Percentiles rank a stretch among this genome's conserved stretches.
phyloP scores from a whole-genome alignment of 1,140 invertebrate genomes.

The Globodera rostochiensis region DNA sequence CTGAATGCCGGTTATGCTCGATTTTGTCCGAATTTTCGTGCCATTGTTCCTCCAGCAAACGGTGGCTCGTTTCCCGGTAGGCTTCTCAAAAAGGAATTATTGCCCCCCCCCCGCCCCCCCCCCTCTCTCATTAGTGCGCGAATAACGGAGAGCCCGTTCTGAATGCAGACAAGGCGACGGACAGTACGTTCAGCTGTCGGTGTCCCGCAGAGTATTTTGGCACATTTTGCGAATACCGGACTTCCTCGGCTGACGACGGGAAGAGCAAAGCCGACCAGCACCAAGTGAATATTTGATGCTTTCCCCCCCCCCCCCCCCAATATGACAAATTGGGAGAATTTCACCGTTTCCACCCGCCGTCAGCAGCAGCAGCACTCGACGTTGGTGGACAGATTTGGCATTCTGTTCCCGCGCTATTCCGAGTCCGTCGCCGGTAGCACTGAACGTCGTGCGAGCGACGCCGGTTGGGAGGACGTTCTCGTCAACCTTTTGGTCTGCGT shows the following conservation, averaged over 20 bases:
- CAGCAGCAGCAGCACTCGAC: background rate
- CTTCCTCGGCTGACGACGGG: background rate
- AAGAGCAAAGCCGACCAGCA: background rate
- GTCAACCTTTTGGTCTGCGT: constrained; percentile 24
- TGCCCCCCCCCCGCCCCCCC: background rate
- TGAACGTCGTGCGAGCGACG: background rate
- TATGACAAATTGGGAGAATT: background rate
- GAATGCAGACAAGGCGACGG: background rate
- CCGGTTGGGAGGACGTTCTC: constrained; percentile 9
- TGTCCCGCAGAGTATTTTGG: constrained; percentile 17
- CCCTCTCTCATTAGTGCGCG: constrained; percentile 3
- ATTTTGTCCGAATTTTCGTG: background rate
- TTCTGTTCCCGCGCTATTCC: background rate
- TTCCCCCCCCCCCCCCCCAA: constrained; percentile 5
- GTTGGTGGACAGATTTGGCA: background rate
- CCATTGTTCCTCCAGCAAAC: background rate
- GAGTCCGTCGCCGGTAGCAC: background rate
- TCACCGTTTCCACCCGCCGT: background rate
- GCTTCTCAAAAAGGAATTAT: background rate
- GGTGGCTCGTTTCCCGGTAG: background rate
- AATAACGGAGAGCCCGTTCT: constrained; percentile 21
- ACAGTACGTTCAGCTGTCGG: constrained; percentile 16
- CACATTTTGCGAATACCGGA: constrained; percentile 18
- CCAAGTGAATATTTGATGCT: background rate
- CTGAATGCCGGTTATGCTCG: background rate